Conservation (phyloP, 53 echinoderm and acorn worm species). For the Glandiceps talaboti region DNA sequence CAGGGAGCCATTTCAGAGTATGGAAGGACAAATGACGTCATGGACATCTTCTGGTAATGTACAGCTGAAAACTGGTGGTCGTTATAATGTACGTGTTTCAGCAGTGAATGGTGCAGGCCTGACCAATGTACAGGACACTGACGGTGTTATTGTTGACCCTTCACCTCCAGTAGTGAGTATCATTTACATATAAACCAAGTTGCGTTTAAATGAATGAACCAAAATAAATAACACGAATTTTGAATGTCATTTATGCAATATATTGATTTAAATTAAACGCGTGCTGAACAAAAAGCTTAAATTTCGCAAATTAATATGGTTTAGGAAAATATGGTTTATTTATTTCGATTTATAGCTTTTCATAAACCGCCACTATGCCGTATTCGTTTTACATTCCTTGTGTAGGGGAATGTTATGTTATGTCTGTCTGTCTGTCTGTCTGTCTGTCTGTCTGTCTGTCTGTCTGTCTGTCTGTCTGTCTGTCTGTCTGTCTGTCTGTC, state of each 20-base stretch:
- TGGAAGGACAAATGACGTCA: not conserved
- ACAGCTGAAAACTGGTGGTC: conserved; percentile 7
- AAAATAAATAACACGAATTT: no score
- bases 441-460: no score
- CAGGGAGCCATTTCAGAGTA: not conserved
- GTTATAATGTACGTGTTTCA: conserved; percentile 22
- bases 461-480: not conserved
- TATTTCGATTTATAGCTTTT: no score
- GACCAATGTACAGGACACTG: conserved; percentile 32
- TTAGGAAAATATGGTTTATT: no score
- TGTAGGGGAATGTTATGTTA: no score
- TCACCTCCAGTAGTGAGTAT: conserved; percentile 25
- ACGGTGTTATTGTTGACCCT: conserved; percentile 30
- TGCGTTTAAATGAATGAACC: not conserved
- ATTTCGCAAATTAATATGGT: no score
- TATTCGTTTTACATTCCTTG: no score
- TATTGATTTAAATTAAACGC: no score
- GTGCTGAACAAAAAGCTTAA: no score
- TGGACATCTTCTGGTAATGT: not conserved
- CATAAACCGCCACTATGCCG: no score
- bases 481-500: not conserved
- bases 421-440: no score
- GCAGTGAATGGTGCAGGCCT: conserved; percentile 29
- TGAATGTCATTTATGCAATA: no score
- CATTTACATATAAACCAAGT: not conserved